phyloP scores from a whole-genome alignment of 2,888 invertebrate genomes.

The Zootermopsis nevadensis region DNA sequence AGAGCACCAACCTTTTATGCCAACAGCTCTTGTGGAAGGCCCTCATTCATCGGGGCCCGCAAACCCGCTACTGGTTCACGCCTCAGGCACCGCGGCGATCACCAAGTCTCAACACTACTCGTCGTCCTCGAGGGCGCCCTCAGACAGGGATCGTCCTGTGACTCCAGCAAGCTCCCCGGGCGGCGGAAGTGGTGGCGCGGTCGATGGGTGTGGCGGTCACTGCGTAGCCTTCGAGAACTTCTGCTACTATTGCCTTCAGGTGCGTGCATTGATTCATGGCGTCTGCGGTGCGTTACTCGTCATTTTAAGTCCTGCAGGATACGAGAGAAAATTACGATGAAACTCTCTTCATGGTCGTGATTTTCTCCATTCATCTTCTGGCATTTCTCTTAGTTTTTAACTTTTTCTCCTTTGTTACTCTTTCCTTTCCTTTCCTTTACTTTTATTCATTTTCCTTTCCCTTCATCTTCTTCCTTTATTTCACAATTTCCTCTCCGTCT shows the following conservation, averaged over 20 bases:
- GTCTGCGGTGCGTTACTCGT: neutral
- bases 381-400: too few relatives aligned
- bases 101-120: conserved; percentile 28
- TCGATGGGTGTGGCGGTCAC: conserved; percentile 76
- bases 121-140: conserved; percentile 47
- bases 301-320: neutral
- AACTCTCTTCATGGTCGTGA: too few relatives aligned
- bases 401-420: too few relatives aligned
- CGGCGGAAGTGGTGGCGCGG: conserved; percentile 62
- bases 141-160: conserved; percentile 53
- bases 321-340: too few relatives aligned
- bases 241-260: conserved; percentile 77
- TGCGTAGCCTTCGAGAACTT: conserved; percentile 78
- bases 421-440: too few relatives aligned
- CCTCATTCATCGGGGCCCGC: neutral
- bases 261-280: conserved; percentile 55
- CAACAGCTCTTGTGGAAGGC: conserved; percentile 38
- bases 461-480: too few relatives aligned
- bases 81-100: conserved; percentile 7
- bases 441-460: too few relatives aligned
- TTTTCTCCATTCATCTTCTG: too few relatives aligned
- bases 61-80: conserved; percentile 26
- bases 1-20: too few relatives aligned
- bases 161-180: conserved; percentile 61
- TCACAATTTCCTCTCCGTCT: too few relatives aligned